Evolutionary conservation across 2,888 invertebrate genomes (phyloP), one percentile per base, ranked within the genome.

Genomic region (Cerastoderma edule): DNA sequence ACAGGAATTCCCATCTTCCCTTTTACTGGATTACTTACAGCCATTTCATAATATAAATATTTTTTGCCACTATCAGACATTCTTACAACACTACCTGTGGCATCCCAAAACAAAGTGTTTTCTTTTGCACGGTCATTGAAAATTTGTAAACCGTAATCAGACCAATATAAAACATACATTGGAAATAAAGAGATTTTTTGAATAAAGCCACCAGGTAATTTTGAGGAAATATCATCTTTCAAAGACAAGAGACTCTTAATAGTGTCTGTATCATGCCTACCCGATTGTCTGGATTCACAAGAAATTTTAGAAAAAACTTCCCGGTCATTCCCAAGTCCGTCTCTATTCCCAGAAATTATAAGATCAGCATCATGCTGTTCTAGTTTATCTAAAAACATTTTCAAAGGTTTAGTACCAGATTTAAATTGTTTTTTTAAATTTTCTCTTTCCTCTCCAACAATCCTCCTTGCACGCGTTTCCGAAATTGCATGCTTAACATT

Each of bases 101-200:
- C 75, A 71, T 67, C 71, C 75, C 71, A 71, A 63, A 48, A 71
- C 24, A 75, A 66, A 27, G 32, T 19, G 65, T 48, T 44, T 22
- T 71, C 19, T 35, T 67, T 70, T 19, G 71, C 66, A n/a, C 69
- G 27, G 24, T 66, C 67, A 67, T 75, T 44, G 10, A 19, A 10
- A 44, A 44, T 44, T 10, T 44, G 44, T 44, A 44, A 44, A 44
- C 44, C 44, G 10, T 13, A 19, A 70, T n/a, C 3, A 33, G 39
- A 24, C 28, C 19, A 16, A 48, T n/a, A n/a, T n/a, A n/a, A n/a
- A n/a, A n/a, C n/a, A n/a, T n/a, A n/a, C n/a, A n/a, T n/a, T n/a
- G n/a, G 60, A 0, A 33, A n/a, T 13, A 44, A 27, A n/a, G n/a
- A 39, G 6, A 63, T 63, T 70, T 60, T 63, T 3, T 63, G 46